phyloP scores from a whole-genome alignment of 2,797 vertebrate species.

The Anguilla megastoma region DNA sequence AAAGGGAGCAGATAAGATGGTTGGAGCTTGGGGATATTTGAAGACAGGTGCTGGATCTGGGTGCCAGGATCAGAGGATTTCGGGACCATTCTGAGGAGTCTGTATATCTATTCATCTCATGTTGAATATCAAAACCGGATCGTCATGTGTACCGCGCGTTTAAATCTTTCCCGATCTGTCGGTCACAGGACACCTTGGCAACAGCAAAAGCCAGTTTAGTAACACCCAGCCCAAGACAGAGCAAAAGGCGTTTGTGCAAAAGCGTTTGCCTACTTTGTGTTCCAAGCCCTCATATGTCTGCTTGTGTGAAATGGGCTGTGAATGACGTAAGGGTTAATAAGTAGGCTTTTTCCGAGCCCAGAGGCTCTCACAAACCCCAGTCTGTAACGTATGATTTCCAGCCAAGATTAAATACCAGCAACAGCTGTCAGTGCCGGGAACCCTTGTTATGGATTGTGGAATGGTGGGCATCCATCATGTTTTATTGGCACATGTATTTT shows the following conservation, averaged over 20 bases:
- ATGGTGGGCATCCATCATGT: neutral
- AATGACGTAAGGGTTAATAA: neutral
- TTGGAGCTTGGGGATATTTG: neutral
- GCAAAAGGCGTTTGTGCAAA: neutral
- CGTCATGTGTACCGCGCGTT: neutral
- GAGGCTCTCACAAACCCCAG: neutral
- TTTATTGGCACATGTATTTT: neutral
- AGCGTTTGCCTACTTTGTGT: neutral
- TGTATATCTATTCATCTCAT: neutral
- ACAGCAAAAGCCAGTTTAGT: neutral
- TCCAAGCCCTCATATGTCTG: neutral
- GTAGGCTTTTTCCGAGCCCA: neutral
- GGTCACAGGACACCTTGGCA: neutral
- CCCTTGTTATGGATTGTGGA: neutral
- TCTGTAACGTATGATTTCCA: neutral
- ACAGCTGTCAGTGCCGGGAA: neutral
- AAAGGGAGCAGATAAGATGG: constrained; percentile 16
- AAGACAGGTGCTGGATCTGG: neutral
- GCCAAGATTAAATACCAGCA: constrained; percentile 5
- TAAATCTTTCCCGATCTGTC: neutral
- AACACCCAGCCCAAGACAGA: neutral
- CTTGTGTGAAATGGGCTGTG: neutral
- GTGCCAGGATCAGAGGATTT: neutral
- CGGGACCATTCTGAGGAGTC: neutral
- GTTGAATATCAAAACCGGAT: neutral